Base-by-base conservation (phyloP, 1,140 invertebrate species). In the Drosophila bocki region DNA sequence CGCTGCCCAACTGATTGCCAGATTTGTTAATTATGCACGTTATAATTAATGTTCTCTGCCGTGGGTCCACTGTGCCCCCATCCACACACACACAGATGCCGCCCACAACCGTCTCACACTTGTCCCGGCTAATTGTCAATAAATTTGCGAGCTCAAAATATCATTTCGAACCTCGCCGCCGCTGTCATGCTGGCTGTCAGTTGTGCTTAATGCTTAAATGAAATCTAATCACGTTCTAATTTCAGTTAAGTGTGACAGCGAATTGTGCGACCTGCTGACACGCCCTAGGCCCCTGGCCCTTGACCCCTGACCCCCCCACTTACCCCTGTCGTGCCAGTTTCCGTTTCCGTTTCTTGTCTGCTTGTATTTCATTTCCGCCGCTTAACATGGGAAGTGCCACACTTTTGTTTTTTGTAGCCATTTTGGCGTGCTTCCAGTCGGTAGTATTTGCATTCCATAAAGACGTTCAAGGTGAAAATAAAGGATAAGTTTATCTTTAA, bases 201-300 rank as follows among this genome's bases (percentile, higher is more conserved):
- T 88, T 83, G 76, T 72, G 76, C 72, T 83, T 77, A 83, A 88
- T 83, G 80, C 80, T 77, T 88, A 87, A 87, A 87, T 88, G 80
- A 88, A 87, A 87, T 88, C 83, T 88, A 87, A 87, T 87, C 83
- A 87, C 84, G 84, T 87, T 84, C 83, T 87, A 87, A 87, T 87
- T 83, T 88, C 80, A 70, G 84, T 83, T 87, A 70, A 80, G 77
- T 83, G 68, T 88, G 80, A 87, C 85, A 75, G 83, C 72, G 68
- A 87, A 57, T 87, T 71, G 53, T 74, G 61, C 44, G 53, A 59
- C 44, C 61, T 29, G 60, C 22, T 19, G 45, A 47, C 45, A 22
- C 68, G 19, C 33, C 53, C 47, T 33, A 29, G n/a, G n/a, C 35
- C 19, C 9, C 22, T 44, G 41, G 48, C 37, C 42, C 41, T 11